These are phyloP conservation scores for Anthopleura sola DNA, from an alignment of 64 coral and sea anemone species.

Conservation along the genomic window DNA sequence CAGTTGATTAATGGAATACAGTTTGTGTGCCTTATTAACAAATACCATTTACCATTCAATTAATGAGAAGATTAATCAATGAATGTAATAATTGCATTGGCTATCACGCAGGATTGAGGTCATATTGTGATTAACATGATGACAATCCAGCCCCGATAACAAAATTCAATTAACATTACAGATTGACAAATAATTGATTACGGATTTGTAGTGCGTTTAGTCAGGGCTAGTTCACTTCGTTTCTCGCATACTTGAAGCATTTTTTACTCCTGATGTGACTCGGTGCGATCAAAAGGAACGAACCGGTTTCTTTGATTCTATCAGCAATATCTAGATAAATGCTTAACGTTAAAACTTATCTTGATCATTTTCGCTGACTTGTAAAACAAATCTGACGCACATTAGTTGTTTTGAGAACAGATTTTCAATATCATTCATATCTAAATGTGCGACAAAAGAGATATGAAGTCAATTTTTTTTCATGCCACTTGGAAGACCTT, in stretches of 20 bases:
- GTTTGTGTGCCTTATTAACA: conserved; percentile 15
- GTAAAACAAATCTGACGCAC: too few species aligned
- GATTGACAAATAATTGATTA: conserved; percentile 8
- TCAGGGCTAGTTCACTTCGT: neutral
- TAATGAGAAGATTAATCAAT: conserved; percentile 16
- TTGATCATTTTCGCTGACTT: too few species aligned
- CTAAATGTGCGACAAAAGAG: too few species aligned
- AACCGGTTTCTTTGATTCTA: neutral
- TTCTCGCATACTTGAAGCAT: neutral
- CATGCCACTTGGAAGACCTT: too few species aligned
- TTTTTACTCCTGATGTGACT: neutral
- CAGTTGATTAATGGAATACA: conserved; percentile 11
- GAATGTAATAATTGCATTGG: conserved; percentile 3
- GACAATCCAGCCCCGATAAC: neutral
- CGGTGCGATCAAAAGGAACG: neutral
- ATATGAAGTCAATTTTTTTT: too few species aligned
- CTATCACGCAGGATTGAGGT: neutral
- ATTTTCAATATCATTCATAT: too few species aligned
- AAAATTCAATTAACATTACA: conserved; percentile 11
- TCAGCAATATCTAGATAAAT: neutral
- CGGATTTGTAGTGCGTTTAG: conserved; percentile 2
- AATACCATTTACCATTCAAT: conserved; percentile 10
- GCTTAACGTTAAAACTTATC: neutral
- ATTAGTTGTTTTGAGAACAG: too few species aligned
- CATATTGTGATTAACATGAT: neutral